Percentiles rank a stretch among this genome's conserved stretches.
Conservation (phyloP, 2,797 vertebrate species). For the Agapornis canus region DNA sequence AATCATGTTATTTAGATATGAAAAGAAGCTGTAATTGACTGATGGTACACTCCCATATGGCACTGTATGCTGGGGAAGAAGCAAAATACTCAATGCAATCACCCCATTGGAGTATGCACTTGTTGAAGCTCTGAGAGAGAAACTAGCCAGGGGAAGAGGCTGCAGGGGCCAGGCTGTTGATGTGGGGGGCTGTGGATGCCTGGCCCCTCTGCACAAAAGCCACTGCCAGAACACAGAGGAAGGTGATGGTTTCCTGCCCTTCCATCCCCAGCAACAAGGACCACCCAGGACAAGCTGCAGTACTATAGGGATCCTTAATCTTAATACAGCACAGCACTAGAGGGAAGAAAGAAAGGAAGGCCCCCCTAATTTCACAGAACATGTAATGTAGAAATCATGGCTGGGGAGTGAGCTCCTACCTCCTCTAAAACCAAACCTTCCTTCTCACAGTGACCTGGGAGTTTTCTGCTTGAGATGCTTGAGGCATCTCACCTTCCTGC, state of each 20-base stretch:
- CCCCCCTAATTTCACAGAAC: not conserved
- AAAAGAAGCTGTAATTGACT: constrained; percentile 73
- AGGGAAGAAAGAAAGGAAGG: not conserved
- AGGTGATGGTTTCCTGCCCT: not conserved
- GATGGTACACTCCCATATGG: constrained; percentile 64
- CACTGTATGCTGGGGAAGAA: not conserved
- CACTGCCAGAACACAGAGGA: not conserved
- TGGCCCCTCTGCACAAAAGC: not conserved
- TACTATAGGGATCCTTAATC: not conserved
- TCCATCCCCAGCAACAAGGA: not conserved
- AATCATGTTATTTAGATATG: constrained; percentile 79
- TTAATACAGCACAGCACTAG: not conserved
- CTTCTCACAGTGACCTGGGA: not conserved
- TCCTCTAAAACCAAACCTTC: not conserved
- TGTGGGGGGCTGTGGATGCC: rapidly evolving
- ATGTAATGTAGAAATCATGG: rapidly evolving
- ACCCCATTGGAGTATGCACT: not conserved
- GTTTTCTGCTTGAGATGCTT: not conserved
- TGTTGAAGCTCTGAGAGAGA: not conserved
- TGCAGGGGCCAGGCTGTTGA: not conserved
- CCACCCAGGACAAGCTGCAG: not conserved
- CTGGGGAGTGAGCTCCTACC: not conserved
- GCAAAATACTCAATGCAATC: not conserved
- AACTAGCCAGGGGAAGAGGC: not conserved
- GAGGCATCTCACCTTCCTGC: too few species aligned